Conservation (phyloP, 2,113 vertebrate species). For the Poeciliopsis occidentalis region DNA sequence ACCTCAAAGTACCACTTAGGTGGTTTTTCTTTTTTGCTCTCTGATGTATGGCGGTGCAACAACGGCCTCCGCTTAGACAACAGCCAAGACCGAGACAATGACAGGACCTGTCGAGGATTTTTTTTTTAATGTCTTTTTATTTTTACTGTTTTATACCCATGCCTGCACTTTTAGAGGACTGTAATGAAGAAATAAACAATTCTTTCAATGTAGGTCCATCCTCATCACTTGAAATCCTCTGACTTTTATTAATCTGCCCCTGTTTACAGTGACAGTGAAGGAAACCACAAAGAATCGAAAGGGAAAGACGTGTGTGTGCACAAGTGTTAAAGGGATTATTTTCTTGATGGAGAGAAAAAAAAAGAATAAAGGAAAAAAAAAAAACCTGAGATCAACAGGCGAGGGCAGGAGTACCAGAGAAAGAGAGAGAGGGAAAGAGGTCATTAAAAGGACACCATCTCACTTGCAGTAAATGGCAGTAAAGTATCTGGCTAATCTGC, state of each 20-base stretch:
- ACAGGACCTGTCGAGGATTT: conserved; percentile 57
- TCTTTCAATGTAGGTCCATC: conserved; percentile 5
- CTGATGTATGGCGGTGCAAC: conserved; percentile 52
- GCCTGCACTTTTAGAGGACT: conserved; percentile 22
- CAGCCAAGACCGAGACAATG: conserved; percentile 47
- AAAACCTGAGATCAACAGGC: conserved; percentile 39
- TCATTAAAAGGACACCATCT: conserved; percentile 82
- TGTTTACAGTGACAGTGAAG: not conserved
- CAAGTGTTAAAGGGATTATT: conserved; percentile 62
- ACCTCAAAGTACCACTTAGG: conserved; percentile 76
- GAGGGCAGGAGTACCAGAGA: conserved; percentile 36
- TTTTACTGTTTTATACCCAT: too few species aligned
- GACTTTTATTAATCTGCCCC: conserved; percentile 38
- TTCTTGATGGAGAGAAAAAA: conserved; percentile 38
- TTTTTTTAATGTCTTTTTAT: not conserved
- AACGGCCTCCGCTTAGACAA: conserved; percentile 44
- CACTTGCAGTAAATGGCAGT: conserved; percentile 73
- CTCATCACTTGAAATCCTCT: conserved; percentile 10
- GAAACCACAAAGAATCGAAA: conserved; percentile 16
- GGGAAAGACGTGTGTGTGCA: conserved; percentile 20
- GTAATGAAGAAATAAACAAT: conserved; percentile 34
- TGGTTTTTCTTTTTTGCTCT: conserved; percentile 55
- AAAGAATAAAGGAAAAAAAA: conserved; percentile 21
- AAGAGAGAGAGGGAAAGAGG: conserved; percentile 46
- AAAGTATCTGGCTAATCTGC: conserved; percentile 84